Base-by-base conservation (phyloP, 2,113 vertebrate genomes). In the Vidua chalybeata region DNA sequence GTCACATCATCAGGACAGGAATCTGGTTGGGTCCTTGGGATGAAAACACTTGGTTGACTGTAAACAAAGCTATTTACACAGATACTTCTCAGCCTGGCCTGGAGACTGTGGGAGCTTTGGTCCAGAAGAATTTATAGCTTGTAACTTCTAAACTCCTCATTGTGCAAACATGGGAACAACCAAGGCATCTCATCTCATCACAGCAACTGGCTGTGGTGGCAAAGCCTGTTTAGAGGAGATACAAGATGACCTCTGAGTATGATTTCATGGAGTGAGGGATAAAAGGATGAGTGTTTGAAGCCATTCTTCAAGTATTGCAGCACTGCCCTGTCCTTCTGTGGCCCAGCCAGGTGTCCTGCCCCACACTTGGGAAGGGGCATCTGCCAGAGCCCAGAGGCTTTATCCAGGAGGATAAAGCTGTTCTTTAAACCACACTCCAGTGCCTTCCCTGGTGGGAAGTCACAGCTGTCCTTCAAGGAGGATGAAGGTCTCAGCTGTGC, bases 311-410 rank as follows among this genome's bases (percentile, higher is more conserved):
- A 9, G 27, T 56, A 26, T 1, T 48, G 39, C n/a, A 86, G 4
- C 39, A 14, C 39, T 63, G n/a, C 39, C 76, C 31, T 35, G 31
- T 49, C 64, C 45, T 54, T 41, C 35, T 19, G 52, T 16, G 37
- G 31, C 41, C 51, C 56, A 59, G 51, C 12, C 49, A 33, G 43
- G 35, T 61, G 39, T 24, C 54, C 66, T 72, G 56, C 23, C 68
- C 37, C 48, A 23, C 39, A 7, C 28, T 6, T 76, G 16, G 12
- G 7, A 72, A 58, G 45, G 4, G 28, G n/a, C 19, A 24, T 24
- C 27, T 39, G 4, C 22, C 0, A 0, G 10, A 37, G 4, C 46
- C 30, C 21, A 35, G 30, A 35, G 35, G 35, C 35, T 35, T 35
- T 35, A 35, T 24, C 41, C 43, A 41, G 41, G 39, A 37, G 45